Evolutionary conservation across 2,888 invertebrate genomes (phyloP), one percentile per base, ranked within the genome.

Genomic region (Romanomermis culicivorax): DNA sequence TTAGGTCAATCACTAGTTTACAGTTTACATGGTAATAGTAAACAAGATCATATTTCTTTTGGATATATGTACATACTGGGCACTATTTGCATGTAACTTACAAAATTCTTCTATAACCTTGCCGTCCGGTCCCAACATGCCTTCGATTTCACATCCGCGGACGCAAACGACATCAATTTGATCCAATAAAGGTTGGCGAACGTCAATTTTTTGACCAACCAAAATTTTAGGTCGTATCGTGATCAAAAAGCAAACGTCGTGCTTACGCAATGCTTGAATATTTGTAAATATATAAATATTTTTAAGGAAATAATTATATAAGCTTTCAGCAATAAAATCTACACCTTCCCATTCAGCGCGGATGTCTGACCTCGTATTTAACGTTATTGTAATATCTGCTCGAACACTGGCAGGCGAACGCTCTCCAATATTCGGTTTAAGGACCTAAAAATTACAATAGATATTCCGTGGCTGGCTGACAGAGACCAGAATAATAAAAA

Each of bases 121-220:
- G 0, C 95, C 97, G 56, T 86, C 84, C 7, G 82, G 82, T 68
- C 95, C 95, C 52, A 97, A 71, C 86, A 99, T 85, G 1, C 97
- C 95, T 70, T 97, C 95, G 29, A 99, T 81, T 72, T 97, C 97
- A 72, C 97, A 97, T 0, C 97, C 97, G 23, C 97, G 77, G 0
- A 99, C 89, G 65, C 80, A 84, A 0, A 80, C 78, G 60, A 97
- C 76, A 0, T 91, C 89, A 55, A 88, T 60, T 54, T 61, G 60
- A 2, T 58, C 52, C 3, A 29, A 47, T 42, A 58, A 57, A 7
- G 65, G 63, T 29, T 59, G 58, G 1, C 63, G 56, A 7, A 62
- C 54, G 54, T 68, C 64, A 58, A 62, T 67, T 27, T 60, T 61
- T 67, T 70, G 75, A 77, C 87, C 89, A 60, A 87, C 85, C 1